Evolutionary conservation across 2,888 invertebrate genomes (phyloP), one percentile per base, ranked within the genome.

Genomic region (Eremobia ochroleuca): DNA sequence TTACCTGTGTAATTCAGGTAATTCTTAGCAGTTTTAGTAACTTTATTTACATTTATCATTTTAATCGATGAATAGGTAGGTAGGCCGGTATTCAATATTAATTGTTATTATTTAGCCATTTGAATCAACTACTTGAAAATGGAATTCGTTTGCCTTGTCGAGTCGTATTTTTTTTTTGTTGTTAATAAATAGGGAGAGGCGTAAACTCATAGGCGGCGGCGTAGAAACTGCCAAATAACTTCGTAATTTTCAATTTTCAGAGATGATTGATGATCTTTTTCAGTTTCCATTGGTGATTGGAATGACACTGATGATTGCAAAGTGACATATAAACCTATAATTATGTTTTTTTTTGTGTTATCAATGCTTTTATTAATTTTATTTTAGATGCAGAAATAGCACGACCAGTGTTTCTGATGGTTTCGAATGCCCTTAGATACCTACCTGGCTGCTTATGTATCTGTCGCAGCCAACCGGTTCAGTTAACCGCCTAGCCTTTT

Each of bases 251-350:
- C 15, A n/a, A 21, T 49, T 67, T 31, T 65, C 25, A 5, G 37
- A 37, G 21, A 28, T 69, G 69, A 52, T 69, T 40, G 31, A 43
- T 77, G 21, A 31, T 31, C 4, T 31, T 34, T 58, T 28, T n/a
- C n/a, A 43, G 52, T 25, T 52, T 40, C 11, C 5, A 15, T 52
- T n/a, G 37, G 31, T 55, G n/a, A 71, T 13, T n/a, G 25, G 52
- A n/a, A 76, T 52, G 25, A 46, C n/a, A 46, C 37, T 66, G 58
- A 13, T n/a, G 79, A 59, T 49, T 79, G 18, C 18, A 34, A 55
- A 59, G n/a, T 59, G 67, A 49, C 31, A 59, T 58, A 46, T 37
- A 28, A 5, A 25, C 18, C 18, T 15, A n/a, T 58, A 25, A 58
- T 31, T n/a, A 37, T n/a, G n/a, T 55, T 37, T n/a, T 0, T 18